phyloP scores from a whole-genome alignment of 2,113 vertebrate genomes.

The Oceanites oceanicus region DNA sequence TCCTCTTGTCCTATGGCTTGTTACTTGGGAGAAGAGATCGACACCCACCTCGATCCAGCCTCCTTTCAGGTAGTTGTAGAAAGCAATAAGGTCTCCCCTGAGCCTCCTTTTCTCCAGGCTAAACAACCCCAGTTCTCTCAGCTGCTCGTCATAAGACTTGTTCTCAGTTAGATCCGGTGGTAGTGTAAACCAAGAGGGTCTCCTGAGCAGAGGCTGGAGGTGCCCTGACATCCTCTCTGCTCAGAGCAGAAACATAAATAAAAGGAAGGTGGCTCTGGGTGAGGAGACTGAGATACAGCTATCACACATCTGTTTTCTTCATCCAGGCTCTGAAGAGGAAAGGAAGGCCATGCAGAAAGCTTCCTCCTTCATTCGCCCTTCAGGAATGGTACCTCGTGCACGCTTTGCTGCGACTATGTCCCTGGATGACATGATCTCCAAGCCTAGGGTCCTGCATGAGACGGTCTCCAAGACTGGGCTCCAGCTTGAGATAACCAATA shows the following conservation, averaged over 20 bases:
- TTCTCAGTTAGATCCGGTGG: neutral
- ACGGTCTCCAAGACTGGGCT: neutral
- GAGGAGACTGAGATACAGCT: neutral
- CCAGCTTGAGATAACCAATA: constrained; percentile 20
- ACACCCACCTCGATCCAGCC: neutral
- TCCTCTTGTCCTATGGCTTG: neutral
- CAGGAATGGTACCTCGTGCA: neutral
- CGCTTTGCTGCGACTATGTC: accelerated
- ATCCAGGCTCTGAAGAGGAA: constrained; percentile 64
- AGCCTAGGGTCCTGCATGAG: accelerated
- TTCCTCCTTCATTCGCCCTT: neutral
- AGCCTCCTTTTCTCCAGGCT: neutral
- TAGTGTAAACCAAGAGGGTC: neutral
- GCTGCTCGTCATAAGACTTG: neutral
- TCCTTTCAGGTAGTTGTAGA: neutral
- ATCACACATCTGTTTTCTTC: neutral
- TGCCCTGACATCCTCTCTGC: neutral
- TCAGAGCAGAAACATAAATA: neutral
- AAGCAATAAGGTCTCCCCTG: neutral
- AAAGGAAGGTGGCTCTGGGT: neutral
- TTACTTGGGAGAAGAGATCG: neutral
- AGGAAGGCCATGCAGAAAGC: constrained; percentile 59
- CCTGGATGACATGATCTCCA: accelerated
- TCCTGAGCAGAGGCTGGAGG: neutral
- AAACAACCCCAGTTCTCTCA: neutral